A percentile compares a stretch with the other conserved stretches of the same genome.
Evolutionary conservation across 2,113 vertebrate genomes (phyloP).

Genomic region (Columba livia): DNA sequence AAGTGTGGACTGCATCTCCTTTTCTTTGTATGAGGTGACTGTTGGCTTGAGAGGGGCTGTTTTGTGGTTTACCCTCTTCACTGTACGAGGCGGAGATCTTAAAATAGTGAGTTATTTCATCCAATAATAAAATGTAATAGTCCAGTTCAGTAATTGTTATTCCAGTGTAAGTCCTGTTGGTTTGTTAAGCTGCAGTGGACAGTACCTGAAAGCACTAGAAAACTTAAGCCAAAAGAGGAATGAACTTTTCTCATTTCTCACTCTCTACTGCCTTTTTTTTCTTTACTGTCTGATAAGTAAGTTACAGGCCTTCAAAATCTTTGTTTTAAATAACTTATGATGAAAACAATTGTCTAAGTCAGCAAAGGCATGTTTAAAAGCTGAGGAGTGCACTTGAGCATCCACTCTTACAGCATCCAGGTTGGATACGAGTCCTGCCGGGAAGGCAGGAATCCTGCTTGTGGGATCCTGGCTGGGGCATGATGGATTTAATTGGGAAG

Average conservation of each 20-base stretch:
- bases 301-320: neutral
- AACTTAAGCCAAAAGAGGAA: neutral
- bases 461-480: neutral
- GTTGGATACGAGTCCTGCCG: fast-evolving
- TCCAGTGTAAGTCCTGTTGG: neutral
- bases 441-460: neutral
- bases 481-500: neutral
- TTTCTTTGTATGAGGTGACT: neutral
- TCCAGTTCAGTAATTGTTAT: neutral
- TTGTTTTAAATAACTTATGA: neutral
- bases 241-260: neutral
- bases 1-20: neutral
- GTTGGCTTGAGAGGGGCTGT: neutral
- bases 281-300: neutral
- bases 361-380: neutral
- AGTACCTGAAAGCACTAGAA: neutral
- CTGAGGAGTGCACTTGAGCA: neutral
- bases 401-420: neutral
- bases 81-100: neutral
- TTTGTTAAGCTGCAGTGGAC: neutral
- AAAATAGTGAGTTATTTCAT: neutral
- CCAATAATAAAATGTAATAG: neutral
- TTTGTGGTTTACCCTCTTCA: neutral
- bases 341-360: neutral
- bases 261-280: neutral